Evolutionary conservation across 2,113 vertebrate genomes (phyloP).

Genomic region (Ictalurus punctatus): DNA sequence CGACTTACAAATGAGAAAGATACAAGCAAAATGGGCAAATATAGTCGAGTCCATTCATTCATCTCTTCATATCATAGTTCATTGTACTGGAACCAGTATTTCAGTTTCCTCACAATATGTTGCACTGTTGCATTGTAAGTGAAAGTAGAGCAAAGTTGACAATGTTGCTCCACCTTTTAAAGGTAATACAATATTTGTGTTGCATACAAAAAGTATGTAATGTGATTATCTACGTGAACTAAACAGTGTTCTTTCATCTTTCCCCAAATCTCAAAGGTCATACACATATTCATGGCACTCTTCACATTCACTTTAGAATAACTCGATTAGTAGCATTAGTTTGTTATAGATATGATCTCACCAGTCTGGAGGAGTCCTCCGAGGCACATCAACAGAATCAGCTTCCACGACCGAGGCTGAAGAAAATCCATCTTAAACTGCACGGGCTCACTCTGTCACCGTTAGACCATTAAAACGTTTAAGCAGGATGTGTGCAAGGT

Average conservation of each 20-base stretch:
- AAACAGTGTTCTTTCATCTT: neutral
- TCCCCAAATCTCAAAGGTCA: neutral
- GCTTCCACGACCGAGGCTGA: neutral
- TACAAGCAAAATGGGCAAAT: no score
- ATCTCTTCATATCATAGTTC: no score
- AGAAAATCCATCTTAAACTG: conserved; percentile 12
- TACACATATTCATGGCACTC: neutral
- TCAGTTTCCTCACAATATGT: neutral
- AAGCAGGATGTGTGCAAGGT: neutral
- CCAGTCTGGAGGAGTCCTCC: conserved; percentile 41
- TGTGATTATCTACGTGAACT: neutral
- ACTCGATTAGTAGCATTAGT: neutral
- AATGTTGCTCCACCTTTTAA: neutral
- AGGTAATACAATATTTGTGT: neutral
- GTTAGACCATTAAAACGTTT: neutral
- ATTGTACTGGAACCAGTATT: no score
- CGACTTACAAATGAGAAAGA: no score
- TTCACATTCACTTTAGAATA: neutral
- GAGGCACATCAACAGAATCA: conserved; percentile 26
- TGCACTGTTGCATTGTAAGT: neutral
- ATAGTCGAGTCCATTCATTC: neutral
- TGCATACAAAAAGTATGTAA: neutral
- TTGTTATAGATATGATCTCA: conserved; percentile 21
- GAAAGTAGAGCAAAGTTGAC: neutral
- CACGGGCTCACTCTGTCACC: neutral